phyloP scores from a whole-genome alignment of 2,888 invertebrate species.

The Acronicta leporina region DNA sequence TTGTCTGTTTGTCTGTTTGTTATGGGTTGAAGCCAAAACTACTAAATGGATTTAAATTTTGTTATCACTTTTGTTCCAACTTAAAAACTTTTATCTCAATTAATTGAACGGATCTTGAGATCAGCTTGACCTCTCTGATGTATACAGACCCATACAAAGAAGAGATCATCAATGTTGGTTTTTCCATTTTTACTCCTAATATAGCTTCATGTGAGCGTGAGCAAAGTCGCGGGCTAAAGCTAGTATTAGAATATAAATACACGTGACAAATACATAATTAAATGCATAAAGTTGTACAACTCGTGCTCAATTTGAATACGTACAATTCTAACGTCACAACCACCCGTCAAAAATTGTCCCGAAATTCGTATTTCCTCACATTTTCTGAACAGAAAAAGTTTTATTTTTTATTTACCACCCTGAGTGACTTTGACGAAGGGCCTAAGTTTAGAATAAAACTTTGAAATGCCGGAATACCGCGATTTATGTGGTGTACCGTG shows the following conservation, averaged over 20 bases:
- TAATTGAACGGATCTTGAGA: no score
- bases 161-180: no score
- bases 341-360: slow-evolving; percentile 37
- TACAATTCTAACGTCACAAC: slow-evolving; percentile 35
- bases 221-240: no score
- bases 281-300: slow-evolving; percentile 16
- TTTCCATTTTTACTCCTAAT: no score
- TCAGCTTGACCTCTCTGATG: no score
- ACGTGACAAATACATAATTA: slow-evolving; percentile 5
- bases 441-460: slow-evolving; percentile 76
- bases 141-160: no score
- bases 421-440: slow-evolving; percentile 81
- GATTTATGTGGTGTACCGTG: slow-evolving; percentile 61
- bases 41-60: no score
- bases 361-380: slow-evolving; percentile 71
- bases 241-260: not conserved
- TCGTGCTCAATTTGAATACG: slow-evolving; percentile 44
- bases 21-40: no score
- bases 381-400: slow-evolving; percentile 61
- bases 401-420: slow-evolving; percentile 78
- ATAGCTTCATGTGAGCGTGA: no score
- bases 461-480: slow-evolving; percentile 63
- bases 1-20: no score
- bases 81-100: no score
- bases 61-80: no score